phyloP scores from a whole-genome alignment of 2,113 vertebrate species.

The Struthio camelus region DNA sequence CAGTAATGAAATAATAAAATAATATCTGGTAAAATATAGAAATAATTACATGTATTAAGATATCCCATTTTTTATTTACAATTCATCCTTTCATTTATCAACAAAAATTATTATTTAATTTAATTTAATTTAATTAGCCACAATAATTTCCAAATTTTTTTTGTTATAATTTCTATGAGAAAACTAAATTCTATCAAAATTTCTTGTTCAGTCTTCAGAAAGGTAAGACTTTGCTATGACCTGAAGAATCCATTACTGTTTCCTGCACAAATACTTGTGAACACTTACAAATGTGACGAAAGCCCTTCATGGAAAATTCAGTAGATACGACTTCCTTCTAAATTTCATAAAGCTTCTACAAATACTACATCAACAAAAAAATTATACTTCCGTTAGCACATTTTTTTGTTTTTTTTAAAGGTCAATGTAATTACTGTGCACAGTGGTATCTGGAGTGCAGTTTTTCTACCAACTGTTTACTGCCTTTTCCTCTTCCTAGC shows the following conservation, averaged over 20 bases:
- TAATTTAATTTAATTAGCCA: neutral
- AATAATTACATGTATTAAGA: neutral
- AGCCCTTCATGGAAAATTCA: neutral
- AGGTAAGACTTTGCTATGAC: neutral
- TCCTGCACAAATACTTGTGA: neutral
- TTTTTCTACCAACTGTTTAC: slow-evolving; percentile 26
- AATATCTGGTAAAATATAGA: neutral
- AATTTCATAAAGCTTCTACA: neutral
- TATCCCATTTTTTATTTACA: too few species aligned
- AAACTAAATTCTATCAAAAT: neutral
- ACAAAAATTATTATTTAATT: neutral
- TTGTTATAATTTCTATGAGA: neutral
- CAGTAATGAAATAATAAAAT: neutral
- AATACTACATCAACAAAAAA: neutral
- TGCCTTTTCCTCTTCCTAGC: neutral
- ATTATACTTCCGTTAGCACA: neutral
- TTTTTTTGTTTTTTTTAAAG: slow-evolving; percentile 26
- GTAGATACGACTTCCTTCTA: neutral
- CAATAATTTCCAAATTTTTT: neutral
- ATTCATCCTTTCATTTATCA: neutral
- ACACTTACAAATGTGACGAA: neutral
- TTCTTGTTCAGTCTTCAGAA: neutral
- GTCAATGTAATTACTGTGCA: slow-evolving; percentile 20
- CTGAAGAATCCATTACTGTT: neutral
- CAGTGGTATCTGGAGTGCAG: slow-evolving; percentile 13